These are phyloP conservation scores for Cathartes aura DNA, from an alignment of 2,113 vertebrate species.

Conservation along the genomic window DNA sequence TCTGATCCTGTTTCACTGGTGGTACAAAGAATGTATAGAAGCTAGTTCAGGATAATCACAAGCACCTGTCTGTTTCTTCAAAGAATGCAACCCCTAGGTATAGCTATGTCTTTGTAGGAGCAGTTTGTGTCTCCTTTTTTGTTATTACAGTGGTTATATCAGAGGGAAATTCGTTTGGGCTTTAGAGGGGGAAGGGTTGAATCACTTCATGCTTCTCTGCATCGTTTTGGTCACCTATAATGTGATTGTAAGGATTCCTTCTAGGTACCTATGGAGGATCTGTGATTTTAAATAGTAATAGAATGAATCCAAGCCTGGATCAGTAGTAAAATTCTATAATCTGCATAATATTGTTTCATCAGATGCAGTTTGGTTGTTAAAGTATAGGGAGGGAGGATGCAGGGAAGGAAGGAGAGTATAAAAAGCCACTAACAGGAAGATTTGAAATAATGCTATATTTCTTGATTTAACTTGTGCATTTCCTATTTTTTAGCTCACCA, in stretches of 20 bases:
- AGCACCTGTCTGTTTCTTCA: neutral
- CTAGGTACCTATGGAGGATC: neutral
- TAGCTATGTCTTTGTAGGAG: neutral
- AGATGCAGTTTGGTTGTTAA: neutral
- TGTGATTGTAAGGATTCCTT: neutral
- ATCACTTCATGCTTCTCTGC: neutral
- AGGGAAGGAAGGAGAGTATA: neutral
- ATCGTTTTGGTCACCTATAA: rapidly evolving
- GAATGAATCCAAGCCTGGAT: neutral
- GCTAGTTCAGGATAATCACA: neutral
- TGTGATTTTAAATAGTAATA: neutral
- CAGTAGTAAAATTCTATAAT: neutral
- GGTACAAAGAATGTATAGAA: neutral
- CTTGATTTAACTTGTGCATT: neutral
- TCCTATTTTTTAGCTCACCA: neutral
- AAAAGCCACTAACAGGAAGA: neutral
- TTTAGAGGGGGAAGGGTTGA: neutral
- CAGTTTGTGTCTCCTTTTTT: neutral
- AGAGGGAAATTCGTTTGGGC: neutral
- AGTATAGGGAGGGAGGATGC: neutral
- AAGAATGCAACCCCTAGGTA: neutral
- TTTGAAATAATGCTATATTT: neutral
- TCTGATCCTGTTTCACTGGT: neutral
- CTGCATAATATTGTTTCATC: neutral
- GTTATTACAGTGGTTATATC: rapidly evolving